Evolutionary conservation across 1,140 invertebrate species (phyloP).

Genomic region (Hylaeus volcanicus): DNA sequence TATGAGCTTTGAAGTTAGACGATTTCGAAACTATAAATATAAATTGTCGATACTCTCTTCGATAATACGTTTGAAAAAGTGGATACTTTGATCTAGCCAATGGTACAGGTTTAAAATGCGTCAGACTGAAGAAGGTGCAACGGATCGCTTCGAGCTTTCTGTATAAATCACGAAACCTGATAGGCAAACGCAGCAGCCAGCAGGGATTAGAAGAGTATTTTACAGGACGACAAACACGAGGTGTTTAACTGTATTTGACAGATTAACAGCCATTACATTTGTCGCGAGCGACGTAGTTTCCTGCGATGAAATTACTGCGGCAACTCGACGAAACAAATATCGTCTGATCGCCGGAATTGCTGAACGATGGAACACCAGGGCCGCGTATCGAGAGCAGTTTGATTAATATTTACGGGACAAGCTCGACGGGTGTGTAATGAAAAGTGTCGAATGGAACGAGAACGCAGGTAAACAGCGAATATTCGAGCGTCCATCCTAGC

Average conservation of each 20-base stretch:
- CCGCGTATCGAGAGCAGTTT: conserved; percentile 14
- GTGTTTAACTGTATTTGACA: conserved; percentile 35
- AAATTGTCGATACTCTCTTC: too few relatives aligned
- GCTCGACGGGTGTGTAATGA: conserved; percentile 8
- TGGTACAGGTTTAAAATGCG: background rate
- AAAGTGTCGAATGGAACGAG: background rate
- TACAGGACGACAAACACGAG: background rate
- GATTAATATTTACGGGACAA: conserved; percentile 41
- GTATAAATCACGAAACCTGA: conserved; percentile 1
- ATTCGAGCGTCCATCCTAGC: background rate
- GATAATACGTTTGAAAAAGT: too few relatives aligned
- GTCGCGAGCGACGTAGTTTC: conserved; percentile 1
- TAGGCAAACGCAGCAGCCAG: background rate
- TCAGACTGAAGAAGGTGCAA: background rate
- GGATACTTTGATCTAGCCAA: background rate
- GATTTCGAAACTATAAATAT: too few relatives aligned
- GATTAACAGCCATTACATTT: conserved; percentile 36
- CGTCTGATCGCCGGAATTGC: conserved; percentile 10
- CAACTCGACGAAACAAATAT: conserved; percentile 29
- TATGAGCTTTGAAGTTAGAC: too few relatives aligned
- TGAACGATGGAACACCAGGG: background rate
- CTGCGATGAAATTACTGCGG: conserved; percentile 20
- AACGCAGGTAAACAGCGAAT: background rate
- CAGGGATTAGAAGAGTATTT: background rate
- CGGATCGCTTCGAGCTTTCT: background rate